Evolutionary conservation across 2,797 vertebrate genomes (phyloP).

Genomic region (Sciaenops ocellatus): DNA sequence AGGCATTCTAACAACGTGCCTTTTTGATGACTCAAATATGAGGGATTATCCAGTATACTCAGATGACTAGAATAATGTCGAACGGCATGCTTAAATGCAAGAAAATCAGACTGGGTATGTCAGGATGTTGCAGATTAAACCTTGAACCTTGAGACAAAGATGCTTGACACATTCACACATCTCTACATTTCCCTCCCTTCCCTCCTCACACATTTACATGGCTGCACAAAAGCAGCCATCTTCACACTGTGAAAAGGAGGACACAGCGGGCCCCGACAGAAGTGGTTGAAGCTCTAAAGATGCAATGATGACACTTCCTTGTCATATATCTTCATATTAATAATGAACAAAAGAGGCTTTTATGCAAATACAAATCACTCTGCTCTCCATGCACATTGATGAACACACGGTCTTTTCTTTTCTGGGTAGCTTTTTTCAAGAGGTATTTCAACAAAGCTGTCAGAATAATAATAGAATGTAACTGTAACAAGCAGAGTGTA

Average conservation of each 20-base stretch:
- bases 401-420: background rate
- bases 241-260: conserved; percentile 40
- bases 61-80: conserved; percentile 33
- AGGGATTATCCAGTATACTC: conserved; percentile 56
- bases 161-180: conserved; percentile 41
- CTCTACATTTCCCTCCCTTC: conserved; percentile 5
- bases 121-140: conserved; percentile 50
- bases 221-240: conserved; percentile 20
- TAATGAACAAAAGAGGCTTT: conserved; percentile 26
- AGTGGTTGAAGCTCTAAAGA: conserved; percentile 29
- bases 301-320: conserved; percentile 23
- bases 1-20: conserved; percentile 38
- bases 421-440: background rate
- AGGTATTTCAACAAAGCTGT: conserved; percentile 10
- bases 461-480: background rate
- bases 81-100: conserved; percentile 49
- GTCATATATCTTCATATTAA: conserved; percentile 36
- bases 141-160: conserved; percentile 47
- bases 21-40: conserved; percentile 38
- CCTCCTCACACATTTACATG: conserved; percentile 36
- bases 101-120: conserved; percentile 36
- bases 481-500: background rate
- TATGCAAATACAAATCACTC: background rate
- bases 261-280: conserved; percentile 35
- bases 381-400: background rate